phyloP scores from a whole-genome alignment of 2,888 invertebrate species.

The Nematopogon swammerdamellus region DNA sequence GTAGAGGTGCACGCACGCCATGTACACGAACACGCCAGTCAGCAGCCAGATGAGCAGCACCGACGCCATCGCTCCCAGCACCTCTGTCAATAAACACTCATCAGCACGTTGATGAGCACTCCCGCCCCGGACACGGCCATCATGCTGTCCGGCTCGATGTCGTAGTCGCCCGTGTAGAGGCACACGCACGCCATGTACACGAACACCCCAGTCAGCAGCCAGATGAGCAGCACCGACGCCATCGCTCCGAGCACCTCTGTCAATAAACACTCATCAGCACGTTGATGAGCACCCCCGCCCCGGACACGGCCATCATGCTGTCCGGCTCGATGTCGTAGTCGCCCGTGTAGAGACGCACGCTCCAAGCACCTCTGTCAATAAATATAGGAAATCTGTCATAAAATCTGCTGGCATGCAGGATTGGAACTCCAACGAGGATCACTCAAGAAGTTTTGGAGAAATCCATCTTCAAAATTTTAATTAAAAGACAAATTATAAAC shows the following conservation, averaged over 20 bases:
- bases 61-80: constrained; percentile 64
- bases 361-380: constrained; percentile 67
- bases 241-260: constrained; percentile 70
- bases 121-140: constrained; percentile 70
- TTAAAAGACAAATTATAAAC: too few relatives aligned
- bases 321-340: constrained; percentile 69
- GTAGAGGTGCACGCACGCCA: constrained; percentile 64
- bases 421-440: too few relatives aligned
- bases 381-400: constrained; percentile 4
- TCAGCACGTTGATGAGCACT: constrained; percentile 65
- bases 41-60: constrained; percentile 77
- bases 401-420: too few relatives aligned
- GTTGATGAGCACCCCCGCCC: constrained; percentile 69
- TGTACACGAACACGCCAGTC: constrained; percentile 66
- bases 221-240: constrained; percentile 69
- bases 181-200: constrained; percentile 65
- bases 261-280: too few relatives aligned
- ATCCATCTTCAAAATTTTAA: neutral
- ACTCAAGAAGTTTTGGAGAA: neutral
- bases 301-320: constrained; percentile 73
- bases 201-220: constrained; percentile 70
- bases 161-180: constrained; percentile 63
- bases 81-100: constrained; percentile 73
- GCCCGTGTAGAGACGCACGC: constrained; percentile 59
- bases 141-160: constrained; percentile 72